Conservation (phyloP, 2,888 invertebrate species). For the Drosophila borborema region DNA sequence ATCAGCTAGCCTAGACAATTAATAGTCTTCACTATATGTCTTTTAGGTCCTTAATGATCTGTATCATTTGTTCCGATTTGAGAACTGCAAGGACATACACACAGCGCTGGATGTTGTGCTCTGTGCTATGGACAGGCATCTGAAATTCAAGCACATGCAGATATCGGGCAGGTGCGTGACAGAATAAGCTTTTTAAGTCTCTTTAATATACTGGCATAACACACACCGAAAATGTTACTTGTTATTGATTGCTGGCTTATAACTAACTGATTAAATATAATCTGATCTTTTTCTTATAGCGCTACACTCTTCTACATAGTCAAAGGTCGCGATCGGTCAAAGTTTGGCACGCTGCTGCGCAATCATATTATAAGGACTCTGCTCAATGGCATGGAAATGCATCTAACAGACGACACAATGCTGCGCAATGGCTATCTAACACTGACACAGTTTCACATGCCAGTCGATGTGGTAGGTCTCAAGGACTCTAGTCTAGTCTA, state of each 20-base stretch:
- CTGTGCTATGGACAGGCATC: constrained; percentile 95
- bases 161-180: constrained; percentile 92
- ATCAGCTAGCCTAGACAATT: too few relatives aligned
- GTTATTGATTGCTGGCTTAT: neutral
- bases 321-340: constrained; percentile 92
- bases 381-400: constrained; percentile 95
- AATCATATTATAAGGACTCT: constrained; percentile 92
- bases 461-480: constrained; percentile 92
- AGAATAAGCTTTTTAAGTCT: neutral
- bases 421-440: constrained; percentile 98
- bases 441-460: constrained; percentile 97
- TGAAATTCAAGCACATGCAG: constrained; percentile 95
- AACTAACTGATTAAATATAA: neutral
- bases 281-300: constrained; percentile 85
- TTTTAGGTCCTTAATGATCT: constrained; percentile 94
- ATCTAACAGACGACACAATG: constrained; percentile 95
- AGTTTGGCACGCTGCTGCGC: constrained; percentile 90
- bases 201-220: neutral
- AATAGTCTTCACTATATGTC: neutral
- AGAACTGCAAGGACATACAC: constrained; percentile 91
- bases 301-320: constrained; percentile 98
- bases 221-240: neutral
- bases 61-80: constrained; percentile 94
- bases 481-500: constrained; percentile 68
- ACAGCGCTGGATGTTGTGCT: constrained; percentile 93